phyloP scores from a whole-genome alignment of 2,888 invertebrate species.

The Neria commutata region DNA sequence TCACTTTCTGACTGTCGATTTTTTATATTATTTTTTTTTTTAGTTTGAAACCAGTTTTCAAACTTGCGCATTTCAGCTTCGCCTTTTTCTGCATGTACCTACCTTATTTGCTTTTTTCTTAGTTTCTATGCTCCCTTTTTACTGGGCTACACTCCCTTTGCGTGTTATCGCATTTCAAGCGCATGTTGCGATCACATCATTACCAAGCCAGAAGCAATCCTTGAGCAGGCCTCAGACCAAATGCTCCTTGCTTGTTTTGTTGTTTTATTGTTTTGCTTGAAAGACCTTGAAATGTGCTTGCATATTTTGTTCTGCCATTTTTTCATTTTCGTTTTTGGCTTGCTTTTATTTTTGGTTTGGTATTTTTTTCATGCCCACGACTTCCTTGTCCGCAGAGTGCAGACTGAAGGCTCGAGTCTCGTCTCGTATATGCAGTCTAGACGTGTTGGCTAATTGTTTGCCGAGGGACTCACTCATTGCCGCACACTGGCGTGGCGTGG shows the following conservation, averaged over 20 bases:
- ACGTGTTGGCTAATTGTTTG: no score
- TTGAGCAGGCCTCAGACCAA: background rate
- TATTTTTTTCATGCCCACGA: no score
- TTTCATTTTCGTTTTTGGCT: background rate
- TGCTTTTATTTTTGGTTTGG: no score
- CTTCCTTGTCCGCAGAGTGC: no score
- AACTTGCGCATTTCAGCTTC: background rate
- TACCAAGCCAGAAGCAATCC: slow-evolving; percentile 1
- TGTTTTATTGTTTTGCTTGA: background rate
- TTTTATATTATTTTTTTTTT: background rate
- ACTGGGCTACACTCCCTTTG: slow-evolving; percentile 4
- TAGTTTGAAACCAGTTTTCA: slow-evolving; percentile 37
- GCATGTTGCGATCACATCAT: slow-evolving; percentile 34
- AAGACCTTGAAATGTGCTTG: background rate
- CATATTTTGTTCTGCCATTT: background rate
- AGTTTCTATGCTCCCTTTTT: slow-evolving; percentile 12
- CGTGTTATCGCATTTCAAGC: slow-evolving; percentile 48
- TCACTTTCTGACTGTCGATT: background rate
- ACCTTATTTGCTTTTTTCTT: slow-evolving; percentile 26
- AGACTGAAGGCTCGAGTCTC: no score
- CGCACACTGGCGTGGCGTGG: no score
- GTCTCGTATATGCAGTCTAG: no score
- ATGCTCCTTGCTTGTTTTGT: slow-evolving; percentile 1
- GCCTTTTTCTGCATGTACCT: background rate
- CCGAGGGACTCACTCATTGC: no score